A percentile compares a stretch with the other conserved stretches of the same genome.
phyloP scores from a whole-genome alignment of 2,888 invertebrate species.

The Torymus auratus region DNA sequence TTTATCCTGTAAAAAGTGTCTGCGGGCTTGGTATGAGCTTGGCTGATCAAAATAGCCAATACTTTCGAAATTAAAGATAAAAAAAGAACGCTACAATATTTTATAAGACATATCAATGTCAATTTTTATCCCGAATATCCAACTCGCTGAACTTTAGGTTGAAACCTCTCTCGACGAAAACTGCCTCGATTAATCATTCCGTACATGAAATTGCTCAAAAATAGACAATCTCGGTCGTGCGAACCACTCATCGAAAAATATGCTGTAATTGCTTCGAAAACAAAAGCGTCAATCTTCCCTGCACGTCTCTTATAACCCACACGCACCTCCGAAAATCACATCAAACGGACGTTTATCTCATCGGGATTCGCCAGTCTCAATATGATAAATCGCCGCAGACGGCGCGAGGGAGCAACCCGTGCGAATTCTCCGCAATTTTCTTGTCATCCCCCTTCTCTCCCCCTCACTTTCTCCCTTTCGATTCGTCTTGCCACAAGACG shows the following conservation, averaged over 20 bases:
- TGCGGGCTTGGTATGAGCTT: too few relatives aligned
- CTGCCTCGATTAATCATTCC: too few relatives aligned
- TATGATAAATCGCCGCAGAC: conserved; percentile 49
- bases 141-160: too few relatives aligned
- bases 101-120: too few relatives aligned
- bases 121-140: too few relatives aligned
- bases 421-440: conserved; percentile 66
- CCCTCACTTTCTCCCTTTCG: conserved; percentile 26
- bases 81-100: too few relatives aligned
- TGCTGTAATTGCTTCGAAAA: conserved; percentile 10
- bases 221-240: too few relatives aligned
- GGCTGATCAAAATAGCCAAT: too few relatives aligned
- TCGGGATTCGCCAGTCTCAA: conserved; percentile 30
- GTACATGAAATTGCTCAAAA: too few relatives aligned
- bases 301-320: neutral
- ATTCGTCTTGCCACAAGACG: conserved; percentile 67
- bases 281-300: conserved; percentile 15
- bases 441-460: conserved; percentile 61
- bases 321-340: conserved; percentile 17
- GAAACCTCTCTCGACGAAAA: too few relatives aligned
- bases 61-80: too few relatives aligned
- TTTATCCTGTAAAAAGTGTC: too few relatives aligned
- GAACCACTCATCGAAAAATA: conserved; percentile 8
- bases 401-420: neutral
- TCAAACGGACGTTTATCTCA: conserved; percentile 20